A percentile compares a stretch with the other conserved stretches of the same genome.
phyloP scores from a whole-genome alignment of 2,113 vertebrate genomes.

The Clupea harengus region DNA sequence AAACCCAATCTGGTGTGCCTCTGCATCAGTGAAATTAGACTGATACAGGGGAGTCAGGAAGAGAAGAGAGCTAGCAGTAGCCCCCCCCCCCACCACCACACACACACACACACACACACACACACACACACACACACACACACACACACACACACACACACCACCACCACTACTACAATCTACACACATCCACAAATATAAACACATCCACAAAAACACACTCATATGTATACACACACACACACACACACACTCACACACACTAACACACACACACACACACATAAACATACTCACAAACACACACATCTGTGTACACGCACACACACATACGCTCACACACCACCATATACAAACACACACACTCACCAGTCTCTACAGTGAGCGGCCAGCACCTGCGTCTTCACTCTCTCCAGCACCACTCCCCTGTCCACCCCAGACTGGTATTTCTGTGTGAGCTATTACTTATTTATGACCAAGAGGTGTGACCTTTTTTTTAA shows the following conservation, averaged over 20 bases:
- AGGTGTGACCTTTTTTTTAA: conserved; percentile 3
- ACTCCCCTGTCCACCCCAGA: neutral
- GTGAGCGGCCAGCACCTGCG: neutral
- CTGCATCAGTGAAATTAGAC: conserved; percentile 63
- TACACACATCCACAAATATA: neutral
- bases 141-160: neutral
- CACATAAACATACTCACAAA: neutral
- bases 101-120: neutral
- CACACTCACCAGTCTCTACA: neutral
- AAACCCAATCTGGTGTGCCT: conserved; percentile 63
- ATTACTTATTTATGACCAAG: neutral
- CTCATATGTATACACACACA: too few species aligned
- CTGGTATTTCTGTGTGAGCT: neutral
- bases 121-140: neutral
- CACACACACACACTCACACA: neutral
- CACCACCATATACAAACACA: neutral
- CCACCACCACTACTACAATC: neutral
- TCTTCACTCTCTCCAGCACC: neutral
- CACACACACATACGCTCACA: neutral
- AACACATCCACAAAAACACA: neutral
- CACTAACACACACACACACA: neutral
- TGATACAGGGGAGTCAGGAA: conserved; percentile 46
- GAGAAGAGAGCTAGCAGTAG: neutral
- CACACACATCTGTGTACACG: neutral
- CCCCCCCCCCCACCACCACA: neutral